phyloP scores from a whole-genome alignment of 2,113 vertebrate genomes.

The Anhinga rufa region DNA sequence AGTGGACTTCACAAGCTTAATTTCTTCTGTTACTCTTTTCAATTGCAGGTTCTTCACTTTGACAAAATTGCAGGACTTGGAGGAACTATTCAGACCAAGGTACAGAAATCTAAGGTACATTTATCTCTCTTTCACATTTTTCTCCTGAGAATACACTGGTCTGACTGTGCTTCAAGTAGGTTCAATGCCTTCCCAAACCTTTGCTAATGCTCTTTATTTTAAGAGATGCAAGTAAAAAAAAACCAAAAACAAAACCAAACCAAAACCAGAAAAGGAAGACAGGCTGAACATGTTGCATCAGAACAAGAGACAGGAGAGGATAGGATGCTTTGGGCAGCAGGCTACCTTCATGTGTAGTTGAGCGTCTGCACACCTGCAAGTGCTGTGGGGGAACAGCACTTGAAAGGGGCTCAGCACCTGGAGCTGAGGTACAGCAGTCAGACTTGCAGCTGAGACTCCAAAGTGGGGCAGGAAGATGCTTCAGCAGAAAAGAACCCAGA shows the following conservation, averaged over 20 bases:
- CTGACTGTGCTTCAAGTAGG: neutral
- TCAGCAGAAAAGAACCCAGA: neutral
- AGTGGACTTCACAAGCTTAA: neutral
- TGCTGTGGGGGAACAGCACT: neutral
- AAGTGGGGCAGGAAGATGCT: neutral
- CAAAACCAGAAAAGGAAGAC: neutral
- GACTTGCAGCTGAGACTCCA: neutral
- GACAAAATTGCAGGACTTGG: conserved; percentile 30
- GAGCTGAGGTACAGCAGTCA: neutral
- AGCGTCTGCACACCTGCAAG: neutral
- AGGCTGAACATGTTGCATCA: neutral
- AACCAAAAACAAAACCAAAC: neutral
- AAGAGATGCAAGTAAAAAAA: neutral
- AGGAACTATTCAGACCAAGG: neutral
- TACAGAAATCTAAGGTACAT: conserved; percentile 42
- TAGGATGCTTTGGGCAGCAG: neutral
- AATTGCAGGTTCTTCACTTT: conserved; percentile 42
- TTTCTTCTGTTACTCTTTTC: neutral
- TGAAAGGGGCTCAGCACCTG: neutral
- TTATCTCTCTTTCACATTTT: neutral
- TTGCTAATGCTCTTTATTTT: neutral
- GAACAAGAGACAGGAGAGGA: neutral
- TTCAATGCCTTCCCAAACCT: neutral
- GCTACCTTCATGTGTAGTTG: neutral
- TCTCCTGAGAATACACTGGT: neutral